Conservation (phyloP, 2,797 vertebrate genomes). For the Peromyscus attwateri region DNA sequence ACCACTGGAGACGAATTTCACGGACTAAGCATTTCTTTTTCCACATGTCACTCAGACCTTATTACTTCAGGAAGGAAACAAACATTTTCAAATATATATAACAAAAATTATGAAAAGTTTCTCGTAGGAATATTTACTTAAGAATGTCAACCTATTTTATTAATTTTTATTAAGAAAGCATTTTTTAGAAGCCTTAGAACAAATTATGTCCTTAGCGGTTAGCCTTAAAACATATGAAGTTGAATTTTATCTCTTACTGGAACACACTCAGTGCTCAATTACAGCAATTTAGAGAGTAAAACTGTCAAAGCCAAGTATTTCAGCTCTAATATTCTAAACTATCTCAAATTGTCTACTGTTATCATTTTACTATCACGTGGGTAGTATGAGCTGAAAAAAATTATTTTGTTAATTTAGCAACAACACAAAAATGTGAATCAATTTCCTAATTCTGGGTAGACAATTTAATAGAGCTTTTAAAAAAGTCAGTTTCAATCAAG, state of each 20-base stretch:
- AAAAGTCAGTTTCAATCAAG: constrained; percentile 34
- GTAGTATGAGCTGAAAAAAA: background rate
- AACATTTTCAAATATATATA: background rate
- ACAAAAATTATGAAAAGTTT: constrained; percentile 28
- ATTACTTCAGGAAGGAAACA: background rate
- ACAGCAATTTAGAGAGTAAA: constrained; percentile 17
- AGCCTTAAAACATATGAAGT: constrained; percentile 5
- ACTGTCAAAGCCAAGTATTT: constrained; percentile 31
- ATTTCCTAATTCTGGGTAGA: constrained; percentile 50
- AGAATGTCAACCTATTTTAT: background rate
- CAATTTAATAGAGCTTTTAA: constrained; percentile 24
- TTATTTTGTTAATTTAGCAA: constrained; percentile 57
- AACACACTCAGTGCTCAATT: background rate
- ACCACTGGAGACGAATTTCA: background rate
- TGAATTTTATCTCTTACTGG: background rate
- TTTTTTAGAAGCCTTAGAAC: constrained; percentile 25
- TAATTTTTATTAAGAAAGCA: constrained; percentile 57
- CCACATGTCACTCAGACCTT: background rate
- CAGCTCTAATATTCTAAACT: background rate
- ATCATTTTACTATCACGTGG: background rate
- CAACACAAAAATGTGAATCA: background rate
- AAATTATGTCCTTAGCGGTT: constrained; percentile 30
- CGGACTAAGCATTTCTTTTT: background rate
- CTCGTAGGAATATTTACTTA: constrained; percentile 27
- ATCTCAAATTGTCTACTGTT: background rate